Evolutionary conservation across 2,113 vertebrate species (phyloP).

Genomic region (Xenopus laevis): DNA sequence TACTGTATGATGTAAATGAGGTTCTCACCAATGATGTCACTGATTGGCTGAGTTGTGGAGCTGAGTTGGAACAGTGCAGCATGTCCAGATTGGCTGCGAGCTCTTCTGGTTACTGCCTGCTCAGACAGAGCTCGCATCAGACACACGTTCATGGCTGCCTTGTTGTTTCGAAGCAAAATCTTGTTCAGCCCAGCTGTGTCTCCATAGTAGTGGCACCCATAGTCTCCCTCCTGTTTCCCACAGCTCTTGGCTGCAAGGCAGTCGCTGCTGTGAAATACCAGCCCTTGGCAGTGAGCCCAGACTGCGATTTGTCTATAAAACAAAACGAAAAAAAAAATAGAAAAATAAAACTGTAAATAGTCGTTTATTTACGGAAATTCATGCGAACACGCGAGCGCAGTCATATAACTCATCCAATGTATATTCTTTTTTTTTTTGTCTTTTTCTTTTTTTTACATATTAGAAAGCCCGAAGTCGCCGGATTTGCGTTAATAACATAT

Average conservation of each 20-base stretch:
- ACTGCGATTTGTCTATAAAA: slow-evolving; percentile 85
- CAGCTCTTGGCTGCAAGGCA: slow-evolving; percentile 76
- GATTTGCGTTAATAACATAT: background rate
- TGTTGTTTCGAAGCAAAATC: slow-evolving; percentile 76
- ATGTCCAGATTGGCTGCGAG: slow-evolving; percentile 77
- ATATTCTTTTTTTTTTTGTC: slow-evolving; percentile 61
- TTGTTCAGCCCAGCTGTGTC: slow-evolving; percentile 89
- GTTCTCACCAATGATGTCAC: slow-evolving; percentile 81
- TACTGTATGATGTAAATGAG: slow-evolving; percentile 85
- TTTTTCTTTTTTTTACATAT: slow-evolving; percentile 37
- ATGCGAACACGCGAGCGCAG: slow-evolving; percentile 65
- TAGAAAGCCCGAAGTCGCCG: background rate
- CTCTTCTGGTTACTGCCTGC: slow-evolving; percentile 82
- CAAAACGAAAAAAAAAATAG: slow-evolving; percentile 51
- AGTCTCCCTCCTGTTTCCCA: slow-evolving; percentile 80
- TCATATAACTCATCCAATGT: slow-evolving; percentile 58
- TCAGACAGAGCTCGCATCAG: slow-evolving; percentile 73
- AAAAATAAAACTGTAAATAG: slow-evolving; percentile 51
- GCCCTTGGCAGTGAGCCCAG: slow-evolving; percentile 86
- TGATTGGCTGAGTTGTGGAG: slow-evolving; percentile 78
- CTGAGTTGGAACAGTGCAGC: slow-evolving; percentile 67
- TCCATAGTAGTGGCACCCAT: slow-evolving; percentile 89
- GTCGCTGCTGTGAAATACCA: slow-evolving; percentile 84
- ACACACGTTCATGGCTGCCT: slow-evolving; percentile 65
- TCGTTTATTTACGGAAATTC: slow-evolving; percentile 72